Evolutionary conservation across 1,140 invertebrate genomes (phyloP).

Genomic region (Macrostomum lignano): DNA sequence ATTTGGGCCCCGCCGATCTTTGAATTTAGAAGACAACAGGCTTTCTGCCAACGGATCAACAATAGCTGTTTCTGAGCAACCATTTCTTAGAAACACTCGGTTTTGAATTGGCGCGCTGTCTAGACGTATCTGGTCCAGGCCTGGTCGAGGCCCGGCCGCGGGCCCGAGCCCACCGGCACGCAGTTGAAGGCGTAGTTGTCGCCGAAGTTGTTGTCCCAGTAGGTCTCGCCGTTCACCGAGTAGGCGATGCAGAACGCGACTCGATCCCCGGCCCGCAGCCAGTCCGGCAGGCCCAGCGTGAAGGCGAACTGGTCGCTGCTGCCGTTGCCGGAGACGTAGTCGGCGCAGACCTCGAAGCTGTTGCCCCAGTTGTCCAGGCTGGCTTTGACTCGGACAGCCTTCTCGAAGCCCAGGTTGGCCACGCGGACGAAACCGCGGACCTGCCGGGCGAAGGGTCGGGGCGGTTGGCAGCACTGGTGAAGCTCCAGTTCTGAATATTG

Average conservation of each 20-base stretch:
- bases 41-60: too few species aligned
- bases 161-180: too few species aligned
- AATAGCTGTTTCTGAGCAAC: too few species aligned
- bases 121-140: too few species aligned
- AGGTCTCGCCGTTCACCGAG: conserved; percentile 41
- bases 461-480: too few species aligned
- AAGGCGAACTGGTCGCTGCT: conserved; percentile 56
- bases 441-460: too few species aligned
- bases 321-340: conserved; percentile 64
- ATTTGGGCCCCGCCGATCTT: too few species aligned
- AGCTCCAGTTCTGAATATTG: too few species aligned
- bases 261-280: conserved; percentile 38
- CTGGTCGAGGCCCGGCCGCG: too few species aligned
- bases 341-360: conserved; percentile 42
- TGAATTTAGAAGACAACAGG: too few species aligned
- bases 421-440: conserved; percentile 57
- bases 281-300: conserved; percentile 33
- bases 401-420: conserved; percentile 60
- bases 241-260: conserved; percentile 53
- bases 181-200: conserved; percentile 38
- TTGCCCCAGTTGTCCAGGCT: conserved; percentile 54
- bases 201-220: conserved; percentile 63
- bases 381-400: conserved; percentile 56
- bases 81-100: too few species aligned
- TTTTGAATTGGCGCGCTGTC: too few species aligned